Evolutionary conservation across 2,113 vertebrate genomes (phyloP), one percentile per base, ranked within the genome.

Genomic region (Sorex araneus): DNA sequence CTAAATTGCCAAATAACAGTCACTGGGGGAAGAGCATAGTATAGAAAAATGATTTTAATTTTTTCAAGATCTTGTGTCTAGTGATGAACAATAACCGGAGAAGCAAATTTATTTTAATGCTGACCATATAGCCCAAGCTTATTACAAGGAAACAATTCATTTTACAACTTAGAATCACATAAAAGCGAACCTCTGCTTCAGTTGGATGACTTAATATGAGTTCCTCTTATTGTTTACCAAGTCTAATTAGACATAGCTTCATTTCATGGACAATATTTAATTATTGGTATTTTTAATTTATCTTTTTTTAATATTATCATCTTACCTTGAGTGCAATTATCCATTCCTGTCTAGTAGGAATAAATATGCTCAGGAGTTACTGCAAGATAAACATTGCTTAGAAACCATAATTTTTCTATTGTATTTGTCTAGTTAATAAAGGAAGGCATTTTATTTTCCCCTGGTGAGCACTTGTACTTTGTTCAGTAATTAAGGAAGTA

Each of bases 401-500:
- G 67, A 95, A 96, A 90, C 74, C 85, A 84, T 97, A 92, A 93
- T 97, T 97, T 97, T 82, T 92, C 92, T 78, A 77, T 89, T 95
- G 92, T 95, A 89, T 97, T 94, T 91, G 90, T 95, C 96, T 97
- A 88, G 28, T 94, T 97, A 97, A 95, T 96, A 96, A 97, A 93
- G 94, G 95, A 90, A 96, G 90, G 90, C 96, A 95, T 94, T 95
- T 97, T 97, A 97, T 97, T 97, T 97, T 82, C 63, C 25, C 30
- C 94, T 92, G 78, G 94, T 97, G 96, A 97, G 93, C 94, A 96
- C 95, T 97, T 97, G 90, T 97, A 89, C 97, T 97, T 93, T 97
- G 92, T 85, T 96, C 94, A 95, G 93, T 98, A 98, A 98, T 98
- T 98, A 97, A 97, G 97, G 92, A 84, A 97, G 78, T 79, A 77